Evolutionary conservation across 2,113 vertebrate genomes (phyloP).

Genomic region (Thamnophis sirtalis): DNA sequence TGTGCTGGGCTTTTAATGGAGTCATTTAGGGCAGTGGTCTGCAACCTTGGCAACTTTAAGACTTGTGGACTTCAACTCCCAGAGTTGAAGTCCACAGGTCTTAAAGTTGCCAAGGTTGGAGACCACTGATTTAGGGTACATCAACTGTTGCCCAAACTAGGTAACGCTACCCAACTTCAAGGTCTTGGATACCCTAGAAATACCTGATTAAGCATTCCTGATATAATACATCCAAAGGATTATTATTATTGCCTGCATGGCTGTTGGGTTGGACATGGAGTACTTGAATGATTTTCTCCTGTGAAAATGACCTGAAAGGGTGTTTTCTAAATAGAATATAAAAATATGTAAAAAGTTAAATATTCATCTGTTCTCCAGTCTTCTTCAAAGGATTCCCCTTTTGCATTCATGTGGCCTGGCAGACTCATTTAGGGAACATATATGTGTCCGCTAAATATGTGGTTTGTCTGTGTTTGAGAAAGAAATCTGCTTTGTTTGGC

Average conservation of each 20-base stretch:
- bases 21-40: neutral
- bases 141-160: neutral
- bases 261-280: neutral
- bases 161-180: neutral
- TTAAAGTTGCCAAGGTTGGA: no score
- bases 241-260: neutral
- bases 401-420: neutral
- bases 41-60: no score
- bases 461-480: neutral
- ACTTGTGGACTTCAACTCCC: no score
- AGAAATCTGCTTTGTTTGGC: conserved; percentile 18
- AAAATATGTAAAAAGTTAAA: neutral
- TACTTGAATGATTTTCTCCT: neutral
- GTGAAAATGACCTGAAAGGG: neutral
- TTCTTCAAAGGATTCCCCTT: neutral
- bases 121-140: no score
- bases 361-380: neutral
- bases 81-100: no score
- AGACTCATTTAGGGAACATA: neutral
- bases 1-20: neutral
- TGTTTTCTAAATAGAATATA: neutral
- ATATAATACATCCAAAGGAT: neutral
- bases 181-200: neutral
- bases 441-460: neutral
- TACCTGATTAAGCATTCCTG: neutral